Evolutionary conservation across 2,888 invertebrate species (phyloP), one percentile per base, ranked within the genome.

Genomic region (Monoplex corrugatus): DNA sequence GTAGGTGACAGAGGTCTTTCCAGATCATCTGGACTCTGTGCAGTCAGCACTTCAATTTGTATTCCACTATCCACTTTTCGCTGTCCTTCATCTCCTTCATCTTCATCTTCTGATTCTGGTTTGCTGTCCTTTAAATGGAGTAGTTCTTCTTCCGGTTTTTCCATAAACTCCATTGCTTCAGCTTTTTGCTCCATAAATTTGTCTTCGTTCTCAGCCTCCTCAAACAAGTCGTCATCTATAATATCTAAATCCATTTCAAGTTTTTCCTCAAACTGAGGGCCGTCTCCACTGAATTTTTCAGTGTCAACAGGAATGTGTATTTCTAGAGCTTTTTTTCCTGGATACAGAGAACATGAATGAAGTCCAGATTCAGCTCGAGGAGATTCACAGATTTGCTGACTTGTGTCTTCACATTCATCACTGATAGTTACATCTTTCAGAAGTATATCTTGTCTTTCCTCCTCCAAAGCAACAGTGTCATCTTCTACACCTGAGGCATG

Each of bases 1-100:
- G 95, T 94, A 50, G 97, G 97, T 19, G 97, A 96, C 83, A 95
- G 93, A 40, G 97, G 97, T 92, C 97, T 94, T 92, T 97, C 97
- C 89, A 97, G 96, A n/a, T 97, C 96, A 91, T 96, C 96, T 93
- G 88, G 87, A 57, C 87, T 87, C n/a, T 82, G 82, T 43, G 75
- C 63, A 35, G 78, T 38, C 43, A 87, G 45, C 32, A 86, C 32
- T 38, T 68, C 84, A 38, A 50, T 90, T 72, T 90, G 90, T 6
- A 92, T 63, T 50, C 91, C 92, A 91, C 92, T 92, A 6, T 88
- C 89, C n/a, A 90, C 91, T 50, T 89, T 80, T 83, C 90, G 89
- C 57, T 91, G 19, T 43, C n/a, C n/a, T 80, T 80, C 43, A 40
- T 40, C 23, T 78, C 89, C 90, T 85, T 82, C 89, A 35, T 89